These are phyloP conservation scores for Pyrgilauda ruficollis DNA, from an alignment of 2,113 vertebrate species.

Conservation along the genomic window DNA sequence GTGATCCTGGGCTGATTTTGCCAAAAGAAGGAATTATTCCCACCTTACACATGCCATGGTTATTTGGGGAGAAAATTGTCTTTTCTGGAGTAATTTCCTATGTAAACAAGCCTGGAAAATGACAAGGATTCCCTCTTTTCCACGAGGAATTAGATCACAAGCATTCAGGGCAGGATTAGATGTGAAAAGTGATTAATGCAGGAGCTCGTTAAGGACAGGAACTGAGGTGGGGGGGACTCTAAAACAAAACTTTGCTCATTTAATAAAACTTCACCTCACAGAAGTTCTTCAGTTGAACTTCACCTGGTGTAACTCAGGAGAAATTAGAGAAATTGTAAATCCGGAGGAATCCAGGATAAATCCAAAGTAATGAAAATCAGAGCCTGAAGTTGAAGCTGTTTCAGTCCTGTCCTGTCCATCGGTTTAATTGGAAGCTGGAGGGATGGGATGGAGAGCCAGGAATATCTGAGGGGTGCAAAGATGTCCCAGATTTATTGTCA, in stretches of 20 bases:
- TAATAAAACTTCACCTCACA: neutral
- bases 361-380: neutral
- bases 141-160: neutral
- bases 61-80: neutral
- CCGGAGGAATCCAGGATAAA: neutral
- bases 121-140: neutral
- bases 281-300: neutral
- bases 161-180: neutral
- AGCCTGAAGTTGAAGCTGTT: neutral
- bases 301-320: neutral
- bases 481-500: rapidly evolving
- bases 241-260: neutral
- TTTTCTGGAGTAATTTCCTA: neutral
- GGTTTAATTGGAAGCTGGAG: neutral
- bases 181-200: neutral
- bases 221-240: neutral
- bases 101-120: neutral
- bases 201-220: neutral
- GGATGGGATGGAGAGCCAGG: neutral
- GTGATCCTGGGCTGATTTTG: neutral
- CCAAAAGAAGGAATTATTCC: neutral
- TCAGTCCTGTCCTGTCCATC: neutral
- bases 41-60: rapidly evolving
- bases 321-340: neutral
- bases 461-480: neutral